Percentiles rank a stretch among this genome's conserved stretches.
Conservation (phyloP, 2,888 invertebrate genomes). For the Drosophila borborema region DNA sequence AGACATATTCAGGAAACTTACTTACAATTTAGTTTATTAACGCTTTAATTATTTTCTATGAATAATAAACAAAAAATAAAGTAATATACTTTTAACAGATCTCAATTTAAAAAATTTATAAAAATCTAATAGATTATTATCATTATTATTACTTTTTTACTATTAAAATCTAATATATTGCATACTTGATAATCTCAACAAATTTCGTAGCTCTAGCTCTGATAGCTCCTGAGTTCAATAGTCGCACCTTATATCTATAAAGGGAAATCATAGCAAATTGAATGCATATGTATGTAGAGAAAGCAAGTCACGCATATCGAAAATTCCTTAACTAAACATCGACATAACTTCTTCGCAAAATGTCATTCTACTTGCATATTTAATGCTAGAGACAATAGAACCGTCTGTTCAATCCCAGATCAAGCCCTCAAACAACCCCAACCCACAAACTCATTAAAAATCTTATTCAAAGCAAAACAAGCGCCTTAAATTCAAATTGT, state of each 20-base stretch:
- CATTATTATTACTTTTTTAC: no score
- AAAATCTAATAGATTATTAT: no score
- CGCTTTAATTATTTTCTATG: no score
- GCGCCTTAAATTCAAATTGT: constrained; percentile 70
- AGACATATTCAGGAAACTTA: no score
- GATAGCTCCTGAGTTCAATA: background rate
- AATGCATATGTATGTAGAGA: background rate
- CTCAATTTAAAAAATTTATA: no score
- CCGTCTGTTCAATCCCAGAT: constrained; percentile 38
- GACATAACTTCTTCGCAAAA: background rate
- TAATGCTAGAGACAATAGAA: constrained; percentile 10
- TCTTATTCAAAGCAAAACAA: constrained; percentile 34
- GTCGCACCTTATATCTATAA: background rate
- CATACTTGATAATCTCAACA: background rate
- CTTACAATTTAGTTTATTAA: no score
- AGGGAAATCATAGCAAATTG: background rate
- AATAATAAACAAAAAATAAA: no score
- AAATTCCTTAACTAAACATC: background rate
- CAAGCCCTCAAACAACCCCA: constrained; percentile 62
- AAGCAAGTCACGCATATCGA: background rate
- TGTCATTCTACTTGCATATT: background rate
- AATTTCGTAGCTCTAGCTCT: background rate
- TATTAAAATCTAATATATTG: no score
- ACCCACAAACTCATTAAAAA: constrained; percentile 44
- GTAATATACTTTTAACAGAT: no score